Evolutionary conservation across 2,797 vertebrate species (phyloP), one percentile per base, ranked within the genome.

Genomic region (Alosa sapidissima): DNA sequence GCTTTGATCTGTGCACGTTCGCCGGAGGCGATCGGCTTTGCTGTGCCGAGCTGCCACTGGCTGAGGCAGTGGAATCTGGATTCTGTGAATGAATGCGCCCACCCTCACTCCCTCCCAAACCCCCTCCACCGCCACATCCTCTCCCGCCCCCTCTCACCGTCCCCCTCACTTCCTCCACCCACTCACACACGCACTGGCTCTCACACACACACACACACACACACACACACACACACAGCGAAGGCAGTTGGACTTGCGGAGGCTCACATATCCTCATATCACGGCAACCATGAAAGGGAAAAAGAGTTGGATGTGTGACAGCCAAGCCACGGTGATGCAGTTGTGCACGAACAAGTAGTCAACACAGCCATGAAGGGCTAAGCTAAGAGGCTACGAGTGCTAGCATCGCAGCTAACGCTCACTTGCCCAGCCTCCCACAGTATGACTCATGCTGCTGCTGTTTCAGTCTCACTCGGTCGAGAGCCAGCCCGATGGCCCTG

Each of bases 361-460:
- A 51, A 52, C 47, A 52, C 62, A 52, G 81, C 65, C 45, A 68
- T 82, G 83, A 81, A 81, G 81, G 13, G 11, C 33, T 36, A 72
- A 28, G 65, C 65, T 72, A 72, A 36, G 5, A 72, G 65, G 65
- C 65, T 72, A 72, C 4, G 28, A 41, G 65, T 72, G 54, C 49
- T 62, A 72, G 65, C 65, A 36, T 14, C 36, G 65, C 28, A 2
- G 65, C 65, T 72, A 72, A 41, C n/a, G 24, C 62, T 65, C 62
- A 11, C 83, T 84, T 81, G 85, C 83, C 81, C 55, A 86, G 85
- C 84, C 84, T 78, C 48, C 83, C 83, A 90, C 47, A 85, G 82
- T 85, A 89, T 89, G 87, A 88, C 82, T 90, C 89, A 90, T 86
- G 65, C 65, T 72, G 65, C 82, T 58, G 65, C 82, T 58, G 84